These are phyloP conservation scores for Lepidochrysops patricia DNA, from an alignment of 2,888 invertebrate species.

Conservation along the genomic window DNA sequence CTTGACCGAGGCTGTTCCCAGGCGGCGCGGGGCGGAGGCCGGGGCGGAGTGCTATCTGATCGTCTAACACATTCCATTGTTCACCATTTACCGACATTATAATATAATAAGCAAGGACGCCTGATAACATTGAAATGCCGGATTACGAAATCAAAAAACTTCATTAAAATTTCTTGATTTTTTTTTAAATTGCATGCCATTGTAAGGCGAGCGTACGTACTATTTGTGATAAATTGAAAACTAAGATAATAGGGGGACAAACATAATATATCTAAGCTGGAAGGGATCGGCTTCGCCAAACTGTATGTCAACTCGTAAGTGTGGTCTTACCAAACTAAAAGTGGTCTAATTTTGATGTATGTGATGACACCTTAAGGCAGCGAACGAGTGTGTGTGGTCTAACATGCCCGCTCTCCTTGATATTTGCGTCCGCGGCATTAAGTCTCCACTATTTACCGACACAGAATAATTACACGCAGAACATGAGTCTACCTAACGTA, in stretches of 20 bases:
- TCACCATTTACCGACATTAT: conserved; percentile 1
- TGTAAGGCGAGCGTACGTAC: not conserved
- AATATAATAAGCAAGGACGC: conserved; percentile 10
- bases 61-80: conserved; percentile 8
- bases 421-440: not conserved
- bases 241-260: too few relatives aligned
- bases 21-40: not conserved
- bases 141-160: not conserved
- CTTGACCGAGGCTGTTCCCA: conserved; percentile 9
- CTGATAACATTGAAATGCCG: conserved; percentile 7
- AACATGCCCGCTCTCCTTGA: conserved; percentile 2
- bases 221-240: not conserved
- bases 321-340: too few relatives aligned
- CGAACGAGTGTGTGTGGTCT: not conserved
- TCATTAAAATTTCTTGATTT: conserved; percentile 11
- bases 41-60: not conserved
- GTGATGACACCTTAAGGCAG: too few relatives aligned
- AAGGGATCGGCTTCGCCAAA: too few relatives aligned
- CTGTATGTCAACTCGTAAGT: too few relatives aligned
- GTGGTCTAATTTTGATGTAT: too few relatives aligned
- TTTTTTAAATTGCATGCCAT: not conserved
- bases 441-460: not conserved
- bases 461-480: not conserved
- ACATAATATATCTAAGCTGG: too few relatives aligned
- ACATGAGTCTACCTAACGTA: too few relatives aligned